These are phyloP conservation scores for Trachelus troglodyta DNA, from an alignment of 2,888 invertebrate species.

Conservation along the genomic window DNA sequence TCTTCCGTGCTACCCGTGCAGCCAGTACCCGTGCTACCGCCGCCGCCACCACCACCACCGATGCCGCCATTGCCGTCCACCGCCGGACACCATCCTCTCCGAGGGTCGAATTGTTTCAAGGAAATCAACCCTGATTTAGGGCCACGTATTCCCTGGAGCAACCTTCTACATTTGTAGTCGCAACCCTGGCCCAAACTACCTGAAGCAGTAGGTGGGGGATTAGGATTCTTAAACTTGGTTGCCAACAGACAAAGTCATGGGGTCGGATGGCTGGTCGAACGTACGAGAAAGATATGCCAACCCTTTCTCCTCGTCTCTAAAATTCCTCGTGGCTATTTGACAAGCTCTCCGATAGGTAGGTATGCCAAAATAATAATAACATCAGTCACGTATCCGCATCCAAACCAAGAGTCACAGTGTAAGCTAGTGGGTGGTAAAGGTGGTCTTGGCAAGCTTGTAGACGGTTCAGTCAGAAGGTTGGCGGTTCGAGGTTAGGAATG, in stretches of 20 bases:
- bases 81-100: constrained; percentile 44
- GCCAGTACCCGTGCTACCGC: constrained; percentile 27
- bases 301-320: neutral
- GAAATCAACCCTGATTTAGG: constrained; percentile 64
- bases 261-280: neutral
- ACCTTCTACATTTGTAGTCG: neutral
- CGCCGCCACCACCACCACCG: constrained; percentile 19
- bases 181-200: neutral
- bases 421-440: neutral
- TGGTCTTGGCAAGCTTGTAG: neutral
- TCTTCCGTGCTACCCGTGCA: constrained; percentile 60
- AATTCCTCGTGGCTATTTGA: neutral
- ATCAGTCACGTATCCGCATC: neutral
- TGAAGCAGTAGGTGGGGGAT: neutral
- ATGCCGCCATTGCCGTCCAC: constrained; percentile 28
- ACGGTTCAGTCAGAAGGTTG: neutral
- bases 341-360: neutral
- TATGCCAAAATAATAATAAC: neutral
- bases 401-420: neutral
- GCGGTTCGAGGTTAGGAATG: neutral
- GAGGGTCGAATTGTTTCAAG: constrained; percentile 59
- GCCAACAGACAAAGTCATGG: neutral
- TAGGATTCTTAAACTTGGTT: neutral
- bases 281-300: neutral
- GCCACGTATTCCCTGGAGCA: constrained; percentile 14